Percentiles rank a stretch among this genome's conserved stretches.
Conservation (phyloP, 2,888 invertebrate species). For the Heliothis peltigera region DNA sequence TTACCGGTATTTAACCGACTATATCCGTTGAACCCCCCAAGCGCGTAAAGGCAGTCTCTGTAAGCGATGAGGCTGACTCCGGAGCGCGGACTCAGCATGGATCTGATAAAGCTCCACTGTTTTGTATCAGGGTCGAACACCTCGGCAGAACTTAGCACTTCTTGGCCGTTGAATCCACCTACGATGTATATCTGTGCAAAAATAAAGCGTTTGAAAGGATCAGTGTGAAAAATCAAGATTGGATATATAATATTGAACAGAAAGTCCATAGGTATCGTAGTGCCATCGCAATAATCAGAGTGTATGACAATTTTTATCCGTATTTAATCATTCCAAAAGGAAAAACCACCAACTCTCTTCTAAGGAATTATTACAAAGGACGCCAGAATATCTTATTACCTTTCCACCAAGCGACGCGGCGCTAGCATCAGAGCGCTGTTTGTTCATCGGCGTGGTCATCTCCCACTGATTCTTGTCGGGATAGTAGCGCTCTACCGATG, state of each 20-base stretch:
- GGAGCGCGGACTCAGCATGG: slow-evolving; percentile 93
- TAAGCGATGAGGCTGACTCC: slow-evolving; percentile 93
- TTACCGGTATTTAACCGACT: slow-evolving; percentile 91
- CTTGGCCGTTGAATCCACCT: slow-evolving; percentile 95
- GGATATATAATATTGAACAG: too few relatives aligned
- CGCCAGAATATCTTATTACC: slow-evolving; percentile 76
- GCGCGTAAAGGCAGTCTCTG: slow-evolving; percentile 92
- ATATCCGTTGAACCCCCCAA: slow-evolving; percentile 95
- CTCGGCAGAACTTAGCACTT: slow-evolving; percentile 93
- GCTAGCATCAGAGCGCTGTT: slow-evolving; percentile 94
- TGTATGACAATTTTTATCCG: neutral
- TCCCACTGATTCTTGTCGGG: slow-evolving; percentile 94
- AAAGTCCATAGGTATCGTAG: too few relatives aligned
- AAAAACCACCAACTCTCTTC: too few relatives aligned
- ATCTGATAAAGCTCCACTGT: slow-evolving; percentile 93
- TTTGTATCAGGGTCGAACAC: slow-evolving; percentile 92
- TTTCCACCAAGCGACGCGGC: slow-evolving; percentile 92
- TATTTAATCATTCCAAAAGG: too few relatives aligned
- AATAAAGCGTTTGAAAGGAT: neutral
- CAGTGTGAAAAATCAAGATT: too few relatives aligned
- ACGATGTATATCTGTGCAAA: slow-evolving; percentile 91
- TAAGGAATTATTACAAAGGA: neutral
- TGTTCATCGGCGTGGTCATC: slow-evolving; percentile 93
- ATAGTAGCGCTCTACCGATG: slow-evolving; percentile 94
- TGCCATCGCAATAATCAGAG: neutral